These are phyloP conservation scores for Aelia acuminata DNA, from an alignment of 2,888 invertebrate species.

Conservation along the genomic window DNA sequence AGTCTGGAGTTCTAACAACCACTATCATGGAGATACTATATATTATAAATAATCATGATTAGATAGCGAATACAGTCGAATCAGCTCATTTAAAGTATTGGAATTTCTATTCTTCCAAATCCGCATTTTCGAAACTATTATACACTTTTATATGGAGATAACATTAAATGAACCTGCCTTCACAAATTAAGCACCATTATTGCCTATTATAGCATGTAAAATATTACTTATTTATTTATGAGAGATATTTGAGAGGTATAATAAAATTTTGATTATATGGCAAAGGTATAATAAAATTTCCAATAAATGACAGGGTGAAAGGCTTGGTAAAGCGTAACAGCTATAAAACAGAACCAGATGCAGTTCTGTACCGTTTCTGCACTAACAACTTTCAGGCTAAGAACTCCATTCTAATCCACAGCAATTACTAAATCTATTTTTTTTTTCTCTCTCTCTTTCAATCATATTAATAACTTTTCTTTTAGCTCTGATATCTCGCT, in stretches of 20 bases:
- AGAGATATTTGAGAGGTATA: background rate
- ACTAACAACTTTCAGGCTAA: background rate
- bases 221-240: too few relatives aligned
- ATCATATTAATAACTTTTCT: background rate
- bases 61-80: too few relatives aligned
- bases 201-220: too few relatives aligned
- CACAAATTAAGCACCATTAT: too few relatives aligned
- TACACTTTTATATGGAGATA: too few relatives aligned
- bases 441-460: background rate
- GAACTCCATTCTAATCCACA: background rate
- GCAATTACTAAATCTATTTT: background rate
- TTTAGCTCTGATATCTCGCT: background rate
- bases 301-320: background rate
- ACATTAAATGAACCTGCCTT: too few relatives aligned
- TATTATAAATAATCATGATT: too few relatives aligned
- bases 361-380: constrained; percentile 16
- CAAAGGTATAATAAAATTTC: background rate
- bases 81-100: too few relatives aligned
- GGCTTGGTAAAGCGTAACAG: background rate
- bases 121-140: too few relatives aligned
- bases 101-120: too few relatives aligned
- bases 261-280: background rate
- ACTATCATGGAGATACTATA: too few relatives aligned
- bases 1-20: too few relatives aligned
- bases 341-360: background rate